Evolutionary conservation across 2,113 vertebrate genomes (phyloP).

Genomic region (Lepisosteus oculatus): DNA sequence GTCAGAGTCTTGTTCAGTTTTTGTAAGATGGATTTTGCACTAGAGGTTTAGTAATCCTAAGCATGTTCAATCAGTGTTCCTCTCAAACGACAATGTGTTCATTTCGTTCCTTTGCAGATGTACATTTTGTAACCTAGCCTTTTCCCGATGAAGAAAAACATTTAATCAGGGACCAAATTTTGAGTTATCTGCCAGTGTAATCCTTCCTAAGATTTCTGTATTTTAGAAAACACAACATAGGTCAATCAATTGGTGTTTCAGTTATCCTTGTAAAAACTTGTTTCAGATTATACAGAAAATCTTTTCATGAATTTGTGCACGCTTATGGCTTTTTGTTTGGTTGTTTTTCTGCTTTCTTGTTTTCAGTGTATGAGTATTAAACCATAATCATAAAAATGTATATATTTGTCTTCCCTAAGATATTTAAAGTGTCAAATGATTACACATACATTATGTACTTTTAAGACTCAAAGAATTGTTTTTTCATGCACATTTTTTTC

Average conservation of each 20-base stretch:
- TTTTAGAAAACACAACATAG: conserved; percentile 38
- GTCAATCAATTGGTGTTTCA: conserved; percentile 31
- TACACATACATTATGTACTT: too few relatives aligned
- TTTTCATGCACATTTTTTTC: too few relatives aligned
- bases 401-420: not conserved
- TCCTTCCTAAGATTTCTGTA: conserved; percentile 56
- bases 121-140: conserved; percentile 56
- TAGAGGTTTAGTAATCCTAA: conserved; percentile 59
- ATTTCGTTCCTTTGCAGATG: conserved; percentile 64
- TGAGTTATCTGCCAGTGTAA: conserved; percentile 42
- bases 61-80: conserved; percentile 49
- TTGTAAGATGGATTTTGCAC: conserved; percentile 41
- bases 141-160: conserved; percentile 21
- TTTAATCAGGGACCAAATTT: conserved; percentile 28
- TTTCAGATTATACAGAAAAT: conserved; percentile 53
- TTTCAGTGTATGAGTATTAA: conserved; percentile 15
- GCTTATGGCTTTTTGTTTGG: conserved; percentile 34
- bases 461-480: too few relatives aligned
- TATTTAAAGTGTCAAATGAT: too few relatives aligned
- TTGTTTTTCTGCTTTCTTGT: too few relatives aligned
- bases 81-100: conserved; percentile 57
- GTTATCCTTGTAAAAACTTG: conserved; percentile 53
- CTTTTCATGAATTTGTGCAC: conserved; percentile 38
- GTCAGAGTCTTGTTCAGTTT: conserved; percentile 43
- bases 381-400: not conserved